Evolutionary conservation across 2,113 vertebrate genomes (phyloP).

Genomic region (Gasterosteus aculeatus): DNA sequence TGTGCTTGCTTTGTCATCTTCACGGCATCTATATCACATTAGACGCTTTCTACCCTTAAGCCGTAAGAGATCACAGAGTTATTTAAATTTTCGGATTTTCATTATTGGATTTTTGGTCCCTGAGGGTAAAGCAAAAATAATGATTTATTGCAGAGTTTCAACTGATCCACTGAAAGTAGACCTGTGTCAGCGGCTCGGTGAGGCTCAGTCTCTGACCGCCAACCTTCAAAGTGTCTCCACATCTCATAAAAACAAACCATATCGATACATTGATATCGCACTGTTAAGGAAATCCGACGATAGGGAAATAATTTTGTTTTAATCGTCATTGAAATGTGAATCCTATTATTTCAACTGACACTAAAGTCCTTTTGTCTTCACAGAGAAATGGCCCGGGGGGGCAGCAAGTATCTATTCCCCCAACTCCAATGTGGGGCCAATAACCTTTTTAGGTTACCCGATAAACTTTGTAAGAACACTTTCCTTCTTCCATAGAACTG

Average conservation of each 20-base stretch:
- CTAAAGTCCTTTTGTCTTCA: slow-evolving; percentile 70
- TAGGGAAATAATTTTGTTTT: neutral
- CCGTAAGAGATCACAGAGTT: slow-evolving; percentile 48
- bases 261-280: neutral
- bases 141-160: slow-evolving; percentile 54
- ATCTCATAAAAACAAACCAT: neutral
- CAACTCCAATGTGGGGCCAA: neutral
- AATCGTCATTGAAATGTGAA: slow-evolving; percentile 38
- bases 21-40: slow-evolving; percentile 40
- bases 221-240: neutral
- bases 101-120: slow-evolving; percentile 55
- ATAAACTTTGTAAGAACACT: neutral
- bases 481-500: neutral
- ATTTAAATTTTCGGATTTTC: slow-evolving; percentile 60
- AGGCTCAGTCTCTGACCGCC: slow-evolving; percentile 6
- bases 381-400: slow-evolving; percentile 14
- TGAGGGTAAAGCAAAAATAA: slow-evolving; percentile 39
- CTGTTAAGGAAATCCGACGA: neutral
- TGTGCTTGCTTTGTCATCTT: slow-evolving; percentile 26
- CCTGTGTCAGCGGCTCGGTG: slow-evolving; percentile 4
- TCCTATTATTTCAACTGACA: slow-evolving; percentile 69
- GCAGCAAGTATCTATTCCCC: neutral
- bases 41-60: slow-evolving; percentile 34
- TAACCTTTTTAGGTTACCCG: neutral
- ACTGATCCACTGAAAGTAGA: slow-evolving; percentile 17